Evolutionary conservation across 1,140 invertebrate genomes (phyloP), one percentile per base, ranked within the genome.

Genomic region (Drosophila rufa): DNA sequence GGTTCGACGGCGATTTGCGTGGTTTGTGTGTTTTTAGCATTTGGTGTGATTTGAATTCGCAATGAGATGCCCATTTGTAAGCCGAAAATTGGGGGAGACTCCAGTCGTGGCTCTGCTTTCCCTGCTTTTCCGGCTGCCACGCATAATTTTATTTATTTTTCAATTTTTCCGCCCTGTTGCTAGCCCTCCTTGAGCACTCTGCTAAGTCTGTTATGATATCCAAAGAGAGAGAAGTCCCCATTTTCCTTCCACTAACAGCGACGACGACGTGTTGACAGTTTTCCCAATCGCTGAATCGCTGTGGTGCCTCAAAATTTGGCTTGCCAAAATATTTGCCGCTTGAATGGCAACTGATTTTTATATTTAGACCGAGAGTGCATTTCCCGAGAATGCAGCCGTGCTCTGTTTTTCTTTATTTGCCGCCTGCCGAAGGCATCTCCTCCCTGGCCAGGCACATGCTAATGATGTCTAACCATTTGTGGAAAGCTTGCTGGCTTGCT

Each of bases 121-220:
- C 25, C n/a, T 22, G 12, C 3, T 27, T 30, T 53, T 77, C 68
- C 67, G 22, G 22, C 84, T 85, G 81, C 69, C 62, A 78, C 77
- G 83, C 84, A 87, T 89, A 87, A 89, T 87, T 87, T 84, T 89
- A 84, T 89, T 90, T 89, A 84, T 84, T 89, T 89, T 89, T 89
- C 84, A 89, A 89, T 89, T 89, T 89, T 57, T 64, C 69, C 66
- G 69, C 66, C 59, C 75, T 58, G 59, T 55, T 60, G 40, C 53
- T 55, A 51, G 19, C 17, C 40, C 33, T 79, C 75, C 77, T 80
- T 68, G 66, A 75, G 66, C 61, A 83, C 76, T 69, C 80, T 78
- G 62, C 75, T 71, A 69, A 68, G 59, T 53, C 67, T 79, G 82
- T 82, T 82, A 86, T 85, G 69, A 86, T 86, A 86, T 65, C 50